phyloP scores from a whole-genome alignment of 2,113 vertebrate species.

The Cyrtonyx montezumae region DNA sequence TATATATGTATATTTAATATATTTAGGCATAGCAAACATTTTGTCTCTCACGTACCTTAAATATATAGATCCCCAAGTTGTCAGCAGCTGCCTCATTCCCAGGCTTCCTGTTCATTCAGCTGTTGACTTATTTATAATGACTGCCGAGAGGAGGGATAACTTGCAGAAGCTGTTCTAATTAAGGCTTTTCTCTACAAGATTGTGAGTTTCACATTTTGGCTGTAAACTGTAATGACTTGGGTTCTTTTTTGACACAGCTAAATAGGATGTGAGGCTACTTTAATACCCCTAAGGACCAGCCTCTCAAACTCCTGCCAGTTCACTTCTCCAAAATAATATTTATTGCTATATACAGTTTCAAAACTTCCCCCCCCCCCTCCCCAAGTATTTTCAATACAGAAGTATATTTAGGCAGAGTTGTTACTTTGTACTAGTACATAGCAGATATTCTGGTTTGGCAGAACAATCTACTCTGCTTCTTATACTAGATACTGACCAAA shows the following conservation, averaged over 20 bases:
- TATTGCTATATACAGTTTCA: background rate
- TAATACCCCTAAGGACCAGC: background rate
- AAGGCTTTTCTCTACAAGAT: background rate
- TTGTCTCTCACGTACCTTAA: background rate
- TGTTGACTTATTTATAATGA: background rate
- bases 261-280: background rate
- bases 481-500: background rate
- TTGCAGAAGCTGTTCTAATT: conserved; percentile 13
- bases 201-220: conserved; percentile 5
- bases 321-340: background rate
- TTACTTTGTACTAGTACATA: background rate
- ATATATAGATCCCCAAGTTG: background rate
- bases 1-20: no score
- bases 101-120: background rate
- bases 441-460: background rate
- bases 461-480: background rate
- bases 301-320: background rate
- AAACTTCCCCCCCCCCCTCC: background rate
- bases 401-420: background rate
- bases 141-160: background rate
- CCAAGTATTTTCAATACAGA: background rate
- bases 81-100: background rate
- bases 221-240: background rate
- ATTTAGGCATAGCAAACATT: background rate
- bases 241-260: background rate